Percentiles rank a stretch among this genome's conserved stretches.
Evolutionary conservation across 64 coral and sea anemone genomes (phyloP).

Genomic region (Platygyra sinensis): DNA sequence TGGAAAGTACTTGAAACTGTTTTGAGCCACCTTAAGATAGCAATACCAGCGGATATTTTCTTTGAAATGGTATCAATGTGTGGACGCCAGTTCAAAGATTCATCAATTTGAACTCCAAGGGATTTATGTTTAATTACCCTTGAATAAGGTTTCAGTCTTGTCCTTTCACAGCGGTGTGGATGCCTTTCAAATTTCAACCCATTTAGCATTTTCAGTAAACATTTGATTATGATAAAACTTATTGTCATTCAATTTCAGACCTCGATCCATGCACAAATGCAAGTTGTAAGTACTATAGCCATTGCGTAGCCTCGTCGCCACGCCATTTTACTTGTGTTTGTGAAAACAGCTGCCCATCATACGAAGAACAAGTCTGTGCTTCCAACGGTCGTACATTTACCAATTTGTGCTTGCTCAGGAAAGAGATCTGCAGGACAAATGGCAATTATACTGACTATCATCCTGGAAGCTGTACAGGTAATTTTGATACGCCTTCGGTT

Average conservation of each 20-base stretch:
- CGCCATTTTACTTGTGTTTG: slow-evolving; percentile 42
- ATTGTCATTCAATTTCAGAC: slow-evolving; percentile 1
- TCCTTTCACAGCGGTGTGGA: neutral
- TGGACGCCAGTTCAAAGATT: too few species aligned
- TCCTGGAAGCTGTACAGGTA: slow-evolving; percentile 55
- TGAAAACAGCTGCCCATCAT: slow-evolving; percentile 20
- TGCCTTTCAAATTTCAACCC: too few species aligned
- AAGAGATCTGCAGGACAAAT: slow-evolving; percentile 43
- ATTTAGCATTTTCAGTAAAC: too few species aligned
- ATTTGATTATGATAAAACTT: too few species aligned
- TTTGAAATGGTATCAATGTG: too few species aligned
- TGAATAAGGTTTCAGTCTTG: neutral
- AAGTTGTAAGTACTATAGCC: slow-evolving; percentile 21
- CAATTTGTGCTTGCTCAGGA: slow-evolving; percentile 39
- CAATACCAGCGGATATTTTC: too few species aligned
- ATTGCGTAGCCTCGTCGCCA: slow-evolving; percentile 47
- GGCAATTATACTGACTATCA: slow-evolving; percentile 43
- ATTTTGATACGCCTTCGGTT: neutral
- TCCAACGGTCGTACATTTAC: slow-evolving; percentile 47
- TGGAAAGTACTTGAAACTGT: too few species aligned
- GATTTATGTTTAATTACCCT: too few species aligned
- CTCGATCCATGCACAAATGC: slow-evolving; percentile 49
- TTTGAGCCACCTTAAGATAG: too few species aligned
- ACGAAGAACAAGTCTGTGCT: slow-evolving; percentile 48
- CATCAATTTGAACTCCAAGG: too few species aligned